Evolutionary conservation across 2,113 vertebrate species (phyloP), one percentile per base, ranked within the genome.

Genomic region (Dolichotis patagonum): DNA sequence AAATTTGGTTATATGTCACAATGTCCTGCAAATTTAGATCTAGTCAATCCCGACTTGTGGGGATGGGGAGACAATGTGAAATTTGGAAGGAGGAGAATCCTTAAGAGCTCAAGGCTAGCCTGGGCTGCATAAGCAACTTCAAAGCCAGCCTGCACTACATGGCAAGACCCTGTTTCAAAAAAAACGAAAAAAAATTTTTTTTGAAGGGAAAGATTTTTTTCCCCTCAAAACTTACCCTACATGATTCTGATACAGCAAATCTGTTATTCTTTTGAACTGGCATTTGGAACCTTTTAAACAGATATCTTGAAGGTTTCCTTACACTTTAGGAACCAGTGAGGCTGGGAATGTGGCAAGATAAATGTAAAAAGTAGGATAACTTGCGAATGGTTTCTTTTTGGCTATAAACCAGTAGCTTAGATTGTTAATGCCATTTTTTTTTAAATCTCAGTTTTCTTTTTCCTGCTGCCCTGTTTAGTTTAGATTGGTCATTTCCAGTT

Each of bases 401-500:
- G 58, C 30, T 67, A 32, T 54, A 92, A 85, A 12, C 30, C 28
- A 4, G 20, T 82, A 78, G 38, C 62, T 60, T 84, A 77, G 77
- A 16, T 83, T 89, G 52, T 56, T 92, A 56, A 17, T 83, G 24
- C 22, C 22, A 5, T 73, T 16, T 71, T 86, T 62, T 58, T 28
- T 20, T 7, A 90, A 95, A 95, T 78, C 30, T 83, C 41, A 26
- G 4, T 78, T 90, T 97, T 32, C 38, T 96, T 88, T 78, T 87
- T 12, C 3, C 46, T 73, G 43, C 73, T 95, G 19, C 65, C 16
- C 14, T 78, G 12, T 92, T 58, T 77, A 46, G 46, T 92, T 84
- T 90, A 97, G 30, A 77, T 30, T 90, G 81, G 30, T 90, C 38
- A 87, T 69, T 95, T 91, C n/a, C 26, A 56, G 28, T 90, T 92